These are phyloP conservation scores for Apodemus agrarius DNA, from an alignment of 2,797 vertebrate genomes.

Conservation along the genomic window DNA sequence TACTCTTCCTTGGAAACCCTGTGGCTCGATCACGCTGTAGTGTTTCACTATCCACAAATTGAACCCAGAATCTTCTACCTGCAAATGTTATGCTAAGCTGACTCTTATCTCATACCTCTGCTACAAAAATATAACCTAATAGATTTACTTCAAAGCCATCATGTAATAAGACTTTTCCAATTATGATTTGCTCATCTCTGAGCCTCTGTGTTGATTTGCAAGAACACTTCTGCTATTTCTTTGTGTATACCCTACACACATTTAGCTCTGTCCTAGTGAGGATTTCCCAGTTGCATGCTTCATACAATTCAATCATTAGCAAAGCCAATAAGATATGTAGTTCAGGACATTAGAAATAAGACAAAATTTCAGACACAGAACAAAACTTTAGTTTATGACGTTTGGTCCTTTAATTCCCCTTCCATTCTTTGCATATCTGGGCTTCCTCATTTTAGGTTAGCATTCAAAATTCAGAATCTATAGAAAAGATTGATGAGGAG, in stretches of 20 bases:
- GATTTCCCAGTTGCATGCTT: background rate
- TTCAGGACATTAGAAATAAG: background rate
- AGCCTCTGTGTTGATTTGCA: background rate
- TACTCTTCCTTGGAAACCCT: conserved; percentile 17
- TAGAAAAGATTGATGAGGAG: background rate
- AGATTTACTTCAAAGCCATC: background rate
- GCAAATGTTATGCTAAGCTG: background rate
- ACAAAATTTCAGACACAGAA: background rate
- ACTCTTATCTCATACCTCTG: background rate
- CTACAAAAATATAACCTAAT: conserved; percentile 24
- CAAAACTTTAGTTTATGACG: background rate
- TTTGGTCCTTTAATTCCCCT: background rate
- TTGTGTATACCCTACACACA: background rate
- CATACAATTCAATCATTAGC: background rate
- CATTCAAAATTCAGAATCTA: conserved; percentile 14
- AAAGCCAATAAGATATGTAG: conserved; percentile 5
- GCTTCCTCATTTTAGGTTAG: background rate
- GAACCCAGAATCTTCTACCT: background rate
- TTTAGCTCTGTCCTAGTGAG: background rate
- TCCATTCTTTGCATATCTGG: background rate
- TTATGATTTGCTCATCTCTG: background rate
- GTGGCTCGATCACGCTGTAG: background rate
- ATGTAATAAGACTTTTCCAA: conserved; percentile 26
- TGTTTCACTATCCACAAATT: background rate
- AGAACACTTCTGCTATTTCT: background rate